phyloP scores from a whole-genome alignment of 2,888 invertebrate species.

The Phymatocera aterrima region DNA sequence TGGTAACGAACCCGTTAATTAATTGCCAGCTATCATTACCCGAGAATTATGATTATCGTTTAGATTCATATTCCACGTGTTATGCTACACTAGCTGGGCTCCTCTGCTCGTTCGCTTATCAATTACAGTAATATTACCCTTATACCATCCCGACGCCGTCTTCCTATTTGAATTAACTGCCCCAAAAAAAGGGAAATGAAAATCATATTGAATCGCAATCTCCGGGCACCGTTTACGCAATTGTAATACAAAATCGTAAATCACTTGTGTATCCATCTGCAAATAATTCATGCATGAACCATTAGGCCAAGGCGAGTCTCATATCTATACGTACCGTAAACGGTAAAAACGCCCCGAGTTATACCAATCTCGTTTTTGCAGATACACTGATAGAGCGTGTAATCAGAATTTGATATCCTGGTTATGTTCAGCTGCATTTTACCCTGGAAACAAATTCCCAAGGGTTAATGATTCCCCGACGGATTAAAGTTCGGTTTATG shows the following conservation, averaged over 20 bases:
- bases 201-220: not conserved
- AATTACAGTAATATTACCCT: not conserved
- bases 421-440: conserved; percentile 88
- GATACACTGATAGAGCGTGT: conserved; percentile 88
- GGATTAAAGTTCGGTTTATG: not conserved
- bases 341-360: conserved; percentile 84
- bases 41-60: conserved; percentile 32
- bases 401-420: conserved; percentile 81
- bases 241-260: not conserved
- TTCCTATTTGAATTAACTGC: not conserved
- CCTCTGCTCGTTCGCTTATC: not conserved
- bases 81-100: not conserved
- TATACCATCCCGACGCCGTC: too few species aligned
- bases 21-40: conserved; percentile 37
- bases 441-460: conserved; percentile 73
- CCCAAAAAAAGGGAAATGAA: not conserved
- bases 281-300: not conserved
- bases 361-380: conserved; percentile 90
- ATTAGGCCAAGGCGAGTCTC: too few species aligned
- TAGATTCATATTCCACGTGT: conserved; percentile 12
- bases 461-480: not conserved
- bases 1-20: conserved; percentile 33
- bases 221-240: not conserved
- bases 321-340: conserved; percentile 77
- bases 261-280: not conserved